Evolutionary conservation across 1,140 invertebrate species (phyloP).

Genomic region (Coptotermes formosanus): DNA sequence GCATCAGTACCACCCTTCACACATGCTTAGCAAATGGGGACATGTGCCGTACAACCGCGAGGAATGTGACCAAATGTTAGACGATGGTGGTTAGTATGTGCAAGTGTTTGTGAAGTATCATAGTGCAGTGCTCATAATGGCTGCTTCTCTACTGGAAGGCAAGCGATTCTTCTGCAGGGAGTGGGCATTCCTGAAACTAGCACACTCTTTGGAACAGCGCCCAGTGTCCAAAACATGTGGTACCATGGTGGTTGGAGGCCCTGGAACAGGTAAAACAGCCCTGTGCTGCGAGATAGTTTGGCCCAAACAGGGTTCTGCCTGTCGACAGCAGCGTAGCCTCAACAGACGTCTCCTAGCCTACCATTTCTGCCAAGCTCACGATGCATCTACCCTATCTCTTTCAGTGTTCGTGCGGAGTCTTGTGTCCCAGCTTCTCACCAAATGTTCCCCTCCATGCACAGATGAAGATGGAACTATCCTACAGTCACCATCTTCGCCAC

Average conservation of each 20-base stretch:
- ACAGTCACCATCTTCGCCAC: conserved; percentile 23
- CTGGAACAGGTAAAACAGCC: conserved; percentile 77
- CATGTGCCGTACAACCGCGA: neutral
- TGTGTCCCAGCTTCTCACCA: conserved; percentile 74
- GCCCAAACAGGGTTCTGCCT: conserved; percentile 60
- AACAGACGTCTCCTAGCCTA: conserved; percentile 75
- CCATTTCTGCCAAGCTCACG: conserved; percentile 76
- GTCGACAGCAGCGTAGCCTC: conserved; percentile 64
- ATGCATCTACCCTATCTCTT: conserved; percentile 65
- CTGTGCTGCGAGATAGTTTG: conserved; percentile 81
- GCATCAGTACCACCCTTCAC: neutral
- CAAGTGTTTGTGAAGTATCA: neutral
- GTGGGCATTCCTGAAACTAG: conserved; percentile 94
- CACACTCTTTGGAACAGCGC: conserved; percentile 82
- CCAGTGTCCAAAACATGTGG: conserved; percentile 76
- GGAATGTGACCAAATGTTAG: neutral
- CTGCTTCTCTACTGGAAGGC: conserved; percentile 45
- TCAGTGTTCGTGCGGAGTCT: conserved; percentile 80
- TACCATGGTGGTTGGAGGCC: conserved; percentile 79
- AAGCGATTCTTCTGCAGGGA: conserved; percentile 80
- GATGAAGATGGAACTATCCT: conserved; percentile 40
- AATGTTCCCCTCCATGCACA: conserved; percentile 48
- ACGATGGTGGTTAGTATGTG: neutral
- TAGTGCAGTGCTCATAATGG: conserved; percentile 33
- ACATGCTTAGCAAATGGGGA: neutral